phyloP scores from a whole-genome alignment of 2,113 vertebrate species.

The Anoplopoma fimbria region DNA sequence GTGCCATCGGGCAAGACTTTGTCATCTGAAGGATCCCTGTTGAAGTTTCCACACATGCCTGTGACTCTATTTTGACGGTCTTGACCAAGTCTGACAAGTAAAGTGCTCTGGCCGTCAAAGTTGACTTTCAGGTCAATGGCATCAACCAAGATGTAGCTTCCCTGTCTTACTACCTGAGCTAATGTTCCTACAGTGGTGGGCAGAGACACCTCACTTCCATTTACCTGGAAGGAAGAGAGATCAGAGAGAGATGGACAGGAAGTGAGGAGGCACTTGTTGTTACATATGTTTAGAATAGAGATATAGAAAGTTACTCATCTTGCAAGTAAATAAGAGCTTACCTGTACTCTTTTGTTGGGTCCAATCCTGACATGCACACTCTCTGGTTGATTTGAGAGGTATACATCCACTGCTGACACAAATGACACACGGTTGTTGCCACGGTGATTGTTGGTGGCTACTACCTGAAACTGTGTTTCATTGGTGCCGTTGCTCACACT shows the following conservation, averaged over 20 bases:
- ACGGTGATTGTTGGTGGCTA: slow-evolving; percentile 75
- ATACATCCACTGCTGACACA: slow-evolving; percentile 77
- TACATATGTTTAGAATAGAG: not conserved
- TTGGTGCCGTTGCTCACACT: slow-evolving; percentile 28
- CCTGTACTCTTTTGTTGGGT: slow-evolving; percentile 66
- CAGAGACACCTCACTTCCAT: slow-evolving; percentile 52
- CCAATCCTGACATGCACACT: slow-evolving; percentile 63
- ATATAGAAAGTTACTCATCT: not conserved
- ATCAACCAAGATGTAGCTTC: slow-evolving; percentile 61
- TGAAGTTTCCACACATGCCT: slow-evolving; percentile 82
- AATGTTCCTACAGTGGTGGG: slow-evolving; percentile 40
- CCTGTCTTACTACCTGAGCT: slow-evolving; percentile 48
- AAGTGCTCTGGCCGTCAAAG: slow-evolving; percentile 67
- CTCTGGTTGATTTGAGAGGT: slow-evolving; percentile 47
- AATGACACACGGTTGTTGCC: slow-evolving; percentile 74
- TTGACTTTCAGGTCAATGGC: slow-evolving; percentile 61
- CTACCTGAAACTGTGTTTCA: slow-evolving; percentile 63
- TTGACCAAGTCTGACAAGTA: slow-evolving; percentile 63
- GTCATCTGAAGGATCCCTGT: slow-evolving; percentile 73
- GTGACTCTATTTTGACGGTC: slow-evolving; percentile 45
- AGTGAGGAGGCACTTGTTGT: not conserved
- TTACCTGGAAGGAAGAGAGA: slow-evolving; percentile 63
- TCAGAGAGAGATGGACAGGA: not conserved
- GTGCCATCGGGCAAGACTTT: slow-evolving; percentile 73
- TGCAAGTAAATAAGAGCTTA: slow-evolving; percentile 28